Evolutionary conservation across 2,797 vertebrate species (phyloP).

Genomic region (Chiloscyllium punctatum): DNA sequence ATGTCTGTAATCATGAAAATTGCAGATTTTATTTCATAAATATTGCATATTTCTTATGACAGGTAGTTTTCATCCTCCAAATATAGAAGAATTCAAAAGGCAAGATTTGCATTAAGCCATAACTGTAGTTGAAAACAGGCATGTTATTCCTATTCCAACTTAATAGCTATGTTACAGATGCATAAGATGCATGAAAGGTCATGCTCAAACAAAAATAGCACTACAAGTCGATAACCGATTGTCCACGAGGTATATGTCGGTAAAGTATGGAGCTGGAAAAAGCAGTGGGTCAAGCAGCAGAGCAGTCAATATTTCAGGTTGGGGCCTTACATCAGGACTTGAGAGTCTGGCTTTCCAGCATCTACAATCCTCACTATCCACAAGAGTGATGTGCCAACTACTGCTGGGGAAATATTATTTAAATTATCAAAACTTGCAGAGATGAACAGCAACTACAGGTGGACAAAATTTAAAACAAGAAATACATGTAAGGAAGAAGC

Average conservation of each 20-base stretch:
- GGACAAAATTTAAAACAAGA: neutral
- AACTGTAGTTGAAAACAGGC: neutral
- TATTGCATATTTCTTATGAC: neutral
- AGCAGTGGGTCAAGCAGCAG: too few relatives aligned
- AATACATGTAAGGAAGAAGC: neutral
- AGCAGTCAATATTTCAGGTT: too few relatives aligned
- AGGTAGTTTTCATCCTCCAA: neutral
- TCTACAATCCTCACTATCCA: too few relatives aligned
- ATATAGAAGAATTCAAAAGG: neutral
- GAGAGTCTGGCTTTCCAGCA: too few relatives aligned
- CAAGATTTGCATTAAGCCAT: neutral
- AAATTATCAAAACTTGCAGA: neutral
- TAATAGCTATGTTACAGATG: neutral
- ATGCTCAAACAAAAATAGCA: neutral
- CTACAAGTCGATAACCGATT: neutral
- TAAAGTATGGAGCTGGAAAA: too few relatives aligned
- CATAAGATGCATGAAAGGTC: neutral
- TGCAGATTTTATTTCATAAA: neutral
- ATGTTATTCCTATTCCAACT: neutral
- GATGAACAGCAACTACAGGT: neutral
- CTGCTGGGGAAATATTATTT: neutral
- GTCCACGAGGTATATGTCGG: neutral
- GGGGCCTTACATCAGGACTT: too few relatives aligned
- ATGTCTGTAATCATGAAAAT: slow-evolving; percentile 52
- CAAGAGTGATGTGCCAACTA: neutral